A percentile compares a stretch with the other conserved stretches of the same genome.
Evolutionary conservation across 2,113 vertebrate species (phyloP).

Genomic region (Cricetomys ansorgei): DNA sequence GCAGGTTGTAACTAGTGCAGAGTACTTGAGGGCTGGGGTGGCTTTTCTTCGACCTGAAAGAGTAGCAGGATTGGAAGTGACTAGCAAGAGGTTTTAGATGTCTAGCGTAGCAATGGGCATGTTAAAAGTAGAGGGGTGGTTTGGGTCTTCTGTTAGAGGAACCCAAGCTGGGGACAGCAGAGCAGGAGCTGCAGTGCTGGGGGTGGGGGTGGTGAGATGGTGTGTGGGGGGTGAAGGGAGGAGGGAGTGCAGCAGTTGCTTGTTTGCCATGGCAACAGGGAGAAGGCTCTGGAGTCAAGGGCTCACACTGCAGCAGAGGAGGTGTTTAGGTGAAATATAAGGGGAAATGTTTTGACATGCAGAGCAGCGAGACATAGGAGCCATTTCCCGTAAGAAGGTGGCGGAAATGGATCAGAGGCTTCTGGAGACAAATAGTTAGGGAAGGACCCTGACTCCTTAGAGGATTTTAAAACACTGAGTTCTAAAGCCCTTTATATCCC

Average conservation of each 20-base stretch:
- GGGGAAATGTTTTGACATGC: conserved; percentile 84
- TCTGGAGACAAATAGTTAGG: conserved; percentile 38
- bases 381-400: conserved; percentile 80
- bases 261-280: conserved; percentile 84
- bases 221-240: conserved; percentile 76
- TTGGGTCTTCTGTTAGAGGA: conserved; percentile 24
- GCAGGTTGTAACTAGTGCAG: conserved; percentile 80
- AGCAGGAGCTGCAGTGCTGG: conserved; percentile 78
- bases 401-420: conserved; percentile 71
- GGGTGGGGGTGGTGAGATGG: conserved; percentile 60
- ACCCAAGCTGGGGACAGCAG: conserved; percentile 68
- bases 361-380: conserved; percentile 72
- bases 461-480: conserved; percentile 22
- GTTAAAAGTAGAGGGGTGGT: conserved; percentile 24
- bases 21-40: conserved; percentile 70
- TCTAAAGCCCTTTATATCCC: conserved; percentile 28
- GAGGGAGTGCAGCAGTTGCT: conserved; percentile 79
- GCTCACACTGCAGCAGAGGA: conserved; percentile 84
- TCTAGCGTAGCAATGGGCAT: neutral
- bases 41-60: conserved; percentile 57
- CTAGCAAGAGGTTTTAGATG: conserved; percentile 28
- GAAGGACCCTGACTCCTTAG: conserved; percentile 65
- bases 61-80: conserved; percentile 42
- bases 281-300: conserved; percentile 82
- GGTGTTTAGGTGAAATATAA: conserved; percentile 83